A percentile compares a stretch with the other conserved stretches of the same genome.
Conservation (phyloP, 1,140 invertebrate genomes). For the Hylaeus anthracinus region DNA sequence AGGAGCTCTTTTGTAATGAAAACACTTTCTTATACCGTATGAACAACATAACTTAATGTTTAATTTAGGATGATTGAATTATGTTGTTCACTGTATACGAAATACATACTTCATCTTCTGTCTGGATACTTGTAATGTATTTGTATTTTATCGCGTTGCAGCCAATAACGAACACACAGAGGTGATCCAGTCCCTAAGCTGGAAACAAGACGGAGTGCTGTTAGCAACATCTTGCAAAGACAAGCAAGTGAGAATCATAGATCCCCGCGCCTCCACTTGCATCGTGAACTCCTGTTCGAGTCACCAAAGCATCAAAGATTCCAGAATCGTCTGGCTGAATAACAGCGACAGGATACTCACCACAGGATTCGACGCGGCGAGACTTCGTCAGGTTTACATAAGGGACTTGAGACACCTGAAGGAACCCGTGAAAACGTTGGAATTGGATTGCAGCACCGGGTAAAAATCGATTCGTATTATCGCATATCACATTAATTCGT, state of each 20-base stretch:
- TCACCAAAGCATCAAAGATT: conserved; percentile 95
- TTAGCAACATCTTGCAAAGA: conserved; percentile 90
- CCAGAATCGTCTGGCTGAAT: conserved; percentile 93
- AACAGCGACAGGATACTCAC: conserved; percentile 91
- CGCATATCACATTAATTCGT: not conserved
- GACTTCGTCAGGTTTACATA: conserved; percentile 92
- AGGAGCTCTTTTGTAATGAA: conserved; percentile 88
- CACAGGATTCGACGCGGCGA: conserved; percentile 89
- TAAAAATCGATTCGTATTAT: conserved; percentile 66
- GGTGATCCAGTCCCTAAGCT: conserved; percentile 91
- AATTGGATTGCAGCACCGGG: conserved; percentile 95
- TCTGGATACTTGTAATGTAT: too few species aligned
- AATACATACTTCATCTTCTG: too few species aligned
- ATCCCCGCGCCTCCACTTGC: conserved; percentile 85
- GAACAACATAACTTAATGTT: too few species aligned
- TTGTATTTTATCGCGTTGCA: conserved; percentile 70
- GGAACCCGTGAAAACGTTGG: conserved; percentile 88
- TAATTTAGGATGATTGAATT: too few species aligned
- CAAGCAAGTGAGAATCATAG: conserved; percentile 90
- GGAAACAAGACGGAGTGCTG: conserved; percentile 90
- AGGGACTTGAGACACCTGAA: conserved; percentile 92
- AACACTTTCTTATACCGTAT: not conserved
- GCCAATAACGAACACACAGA: conserved; percentile 90
- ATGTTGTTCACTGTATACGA: too few species aligned
- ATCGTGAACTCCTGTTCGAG: conserved; percentile 86